Evolutionary conservation across 2,113 vertebrate species (phyloP), one percentile per base, ranked within the genome.

Genomic region (Perognathus longimembris): DNA sequence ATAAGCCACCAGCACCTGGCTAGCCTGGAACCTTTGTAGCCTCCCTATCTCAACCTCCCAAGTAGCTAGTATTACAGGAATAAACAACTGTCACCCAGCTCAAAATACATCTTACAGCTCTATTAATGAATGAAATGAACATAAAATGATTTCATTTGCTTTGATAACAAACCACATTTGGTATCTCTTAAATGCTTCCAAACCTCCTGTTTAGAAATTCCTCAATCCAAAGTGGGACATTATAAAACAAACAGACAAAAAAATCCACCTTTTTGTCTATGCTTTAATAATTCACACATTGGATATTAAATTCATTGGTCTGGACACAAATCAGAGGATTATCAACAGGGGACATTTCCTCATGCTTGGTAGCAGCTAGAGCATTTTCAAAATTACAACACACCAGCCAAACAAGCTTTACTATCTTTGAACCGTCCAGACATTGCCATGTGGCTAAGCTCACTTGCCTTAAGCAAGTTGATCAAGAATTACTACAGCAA

Each of bases 381-480:
- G 42, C 75, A 90, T 54, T 79, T 63, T 89, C 88, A 61, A 95
- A 97, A 94, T 95, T 91, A 78, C 95, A 97, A 85, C 91, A 87
- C 75, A 86, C 80, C 89, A 92, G 92, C 92, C 94, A 85, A 96
- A 95, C 96, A 91, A 97, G 97, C 95, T 96, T 91, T 94, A 30
- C 71, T 81, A n/a, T 80, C 32, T 96, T 66, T 32, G 69, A 90
- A 89, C 77, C 63, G 90, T 85, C 59, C 59, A 61, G 59, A 70
- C 7, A 54, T 2, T 63, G 24, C 73, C 2, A 7, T 90, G 90
- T 36, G 84, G 82, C 89, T 90, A 78, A 20, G 12, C 18, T 7
- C 45, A 54, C 79, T 85, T 18, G 74, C 95, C 63, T 74, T 42
- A 69, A 94, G 85, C 94, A 89, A 93, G 24, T 50, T 50, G 18